These are phyloP conservation scores for Cantharis nigra DNA, from an alignment of 2,888 invertebrate species.

Conservation along the genomic window DNA sequence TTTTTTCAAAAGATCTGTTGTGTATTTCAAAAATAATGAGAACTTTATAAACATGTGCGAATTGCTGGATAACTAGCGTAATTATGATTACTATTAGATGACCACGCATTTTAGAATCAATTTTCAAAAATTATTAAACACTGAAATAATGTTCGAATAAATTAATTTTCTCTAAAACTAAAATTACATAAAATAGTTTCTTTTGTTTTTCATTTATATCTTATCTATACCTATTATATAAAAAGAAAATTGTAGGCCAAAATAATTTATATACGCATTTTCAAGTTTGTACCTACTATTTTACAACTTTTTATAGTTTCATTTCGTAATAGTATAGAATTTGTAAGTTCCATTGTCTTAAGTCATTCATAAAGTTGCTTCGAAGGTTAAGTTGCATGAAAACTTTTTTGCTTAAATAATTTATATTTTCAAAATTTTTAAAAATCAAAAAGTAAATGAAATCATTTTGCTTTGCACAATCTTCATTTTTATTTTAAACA, in stretches of 20 bases:
- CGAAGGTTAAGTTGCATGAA: not conserved
- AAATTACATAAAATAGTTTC: not conserved
- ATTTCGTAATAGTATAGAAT: not conserved
- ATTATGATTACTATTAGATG: too few relatives aligned
- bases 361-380: not conserved
- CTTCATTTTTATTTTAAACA: too few relatives aligned
- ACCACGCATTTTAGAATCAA: too few relatives aligned
- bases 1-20: too few relatives aligned
- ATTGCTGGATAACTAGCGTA: too few relatives aligned
- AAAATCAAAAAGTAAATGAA: too few relatives aligned
- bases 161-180: not conserved
- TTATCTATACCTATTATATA: not conserved
- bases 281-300: not conserved
- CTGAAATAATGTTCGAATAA: too few relatives aligned
- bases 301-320: not conserved
- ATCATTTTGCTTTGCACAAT: too few relatives aligned
- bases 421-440: too few relatives aligned
- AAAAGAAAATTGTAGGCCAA: not conserved
- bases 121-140: too few relatives aligned
- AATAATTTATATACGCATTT: not conserved
- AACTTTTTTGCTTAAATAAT: not conserved
- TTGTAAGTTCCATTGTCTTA: not conserved
- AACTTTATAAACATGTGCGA: too few relatives aligned
- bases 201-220: not conserved
- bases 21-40: too few relatives aligned